Evolutionary conservation across 2,113 vertebrate genomes (phyloP).

Genomic region (Strix aluco): DNA sequence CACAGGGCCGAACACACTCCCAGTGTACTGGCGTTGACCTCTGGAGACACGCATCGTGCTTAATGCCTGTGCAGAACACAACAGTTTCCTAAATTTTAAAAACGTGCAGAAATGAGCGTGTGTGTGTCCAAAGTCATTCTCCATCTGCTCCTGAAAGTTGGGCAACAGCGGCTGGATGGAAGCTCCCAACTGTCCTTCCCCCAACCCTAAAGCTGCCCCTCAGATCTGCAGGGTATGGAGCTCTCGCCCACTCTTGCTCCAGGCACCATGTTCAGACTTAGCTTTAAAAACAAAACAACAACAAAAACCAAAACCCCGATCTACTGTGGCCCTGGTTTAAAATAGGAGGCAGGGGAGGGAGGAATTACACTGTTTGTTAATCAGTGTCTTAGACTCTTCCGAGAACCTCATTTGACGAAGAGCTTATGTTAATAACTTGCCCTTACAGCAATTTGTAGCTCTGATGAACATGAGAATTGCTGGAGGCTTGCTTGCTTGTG

Average conservation of each 20-base stretch:
- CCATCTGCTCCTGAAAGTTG: rapidly evolving
- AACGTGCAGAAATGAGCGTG: not conserved
- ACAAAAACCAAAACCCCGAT: not conserved
- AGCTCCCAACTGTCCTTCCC: not conserved
- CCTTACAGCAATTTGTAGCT: not conserved
- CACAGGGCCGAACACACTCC: too few species aligned
- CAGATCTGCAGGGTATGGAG: not conserved
- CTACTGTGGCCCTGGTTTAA: not conserved
- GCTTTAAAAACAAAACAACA: not conserved
- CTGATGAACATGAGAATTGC: not conserved
- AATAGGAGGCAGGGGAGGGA: not conserved
- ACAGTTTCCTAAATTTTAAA: not conserved
- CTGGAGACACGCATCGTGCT: rapidly evolving
- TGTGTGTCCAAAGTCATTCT: not conserved
- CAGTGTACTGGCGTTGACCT: rapidly evolving
- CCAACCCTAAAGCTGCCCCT: not conserved
- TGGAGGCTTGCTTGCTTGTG: not conserved
- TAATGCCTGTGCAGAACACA: not conserved
- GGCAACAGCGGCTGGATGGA: not conserved
- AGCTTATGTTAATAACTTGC: slow-evolving; percentile 16
- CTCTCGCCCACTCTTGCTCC: not conserved
- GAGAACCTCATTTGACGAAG: not conserved
- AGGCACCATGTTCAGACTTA: not conserved
- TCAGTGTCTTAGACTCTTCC: not conserved
- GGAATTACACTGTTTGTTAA: not conserved